These are phyloP conservation scores for Cataglyphis cursor DNA, from an alignment of 2,888 invertebrate genomes.

Conservation along the genomic window DNA sequence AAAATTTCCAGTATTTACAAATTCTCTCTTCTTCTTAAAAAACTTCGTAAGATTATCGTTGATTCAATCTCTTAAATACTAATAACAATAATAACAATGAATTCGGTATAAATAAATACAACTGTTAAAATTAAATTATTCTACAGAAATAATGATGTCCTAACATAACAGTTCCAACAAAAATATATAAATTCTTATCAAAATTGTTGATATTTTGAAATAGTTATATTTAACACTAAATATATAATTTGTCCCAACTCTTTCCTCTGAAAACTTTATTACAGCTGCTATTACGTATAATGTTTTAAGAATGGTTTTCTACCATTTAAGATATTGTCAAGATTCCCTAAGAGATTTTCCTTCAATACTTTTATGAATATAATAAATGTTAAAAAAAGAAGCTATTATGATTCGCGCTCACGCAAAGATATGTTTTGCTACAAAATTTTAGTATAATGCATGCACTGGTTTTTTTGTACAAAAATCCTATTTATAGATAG, in stretches of 20 bases:
- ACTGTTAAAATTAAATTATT: not conserved
- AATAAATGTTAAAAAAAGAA: not conserved
- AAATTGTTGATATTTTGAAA: not conserved
- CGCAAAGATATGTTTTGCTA: not conserved
- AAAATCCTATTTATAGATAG: not conserved
- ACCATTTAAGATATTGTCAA: conserved; percentile 17
- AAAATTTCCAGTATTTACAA: not conserved
- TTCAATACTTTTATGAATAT: not conserved
- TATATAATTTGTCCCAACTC: not conserved
- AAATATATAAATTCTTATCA: not conserved
- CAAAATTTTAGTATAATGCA: not conserved
- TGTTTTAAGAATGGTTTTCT: not conserved
- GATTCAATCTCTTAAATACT: not conserved
- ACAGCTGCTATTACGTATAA: not conserved
- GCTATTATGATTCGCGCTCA: not conserved
- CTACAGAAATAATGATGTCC: not conserved
- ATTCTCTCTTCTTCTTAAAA: not conserved
- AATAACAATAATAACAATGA: not conserved
- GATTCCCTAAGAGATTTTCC: not conserved
- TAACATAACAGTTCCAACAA: not conserved
- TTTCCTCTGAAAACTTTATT: not conserved
- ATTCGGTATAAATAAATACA: not conserved
- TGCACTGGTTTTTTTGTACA: not conserved
- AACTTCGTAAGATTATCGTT: not conserved
- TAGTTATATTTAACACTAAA: not conserved